Conservation (phyloP, 2,113 vertebrate species). For the Riparia riparia region DNA sequence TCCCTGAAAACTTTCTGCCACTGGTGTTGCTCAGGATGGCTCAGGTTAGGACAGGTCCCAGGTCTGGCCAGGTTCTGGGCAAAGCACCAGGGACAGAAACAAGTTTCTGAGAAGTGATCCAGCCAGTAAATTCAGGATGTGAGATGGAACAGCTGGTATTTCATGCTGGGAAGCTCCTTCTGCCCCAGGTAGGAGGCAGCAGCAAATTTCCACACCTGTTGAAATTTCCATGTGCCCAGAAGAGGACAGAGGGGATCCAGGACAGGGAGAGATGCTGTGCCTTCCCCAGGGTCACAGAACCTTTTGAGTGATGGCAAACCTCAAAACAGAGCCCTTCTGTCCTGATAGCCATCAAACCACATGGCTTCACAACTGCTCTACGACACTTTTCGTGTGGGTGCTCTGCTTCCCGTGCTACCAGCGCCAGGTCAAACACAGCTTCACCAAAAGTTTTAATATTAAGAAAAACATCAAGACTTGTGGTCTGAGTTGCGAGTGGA, state of each 20-base stretch:
- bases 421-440: accelerated
- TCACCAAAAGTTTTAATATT: not conserved
- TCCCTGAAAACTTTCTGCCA: not conserved
- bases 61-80: not conserved
- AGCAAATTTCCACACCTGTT: not conserved
- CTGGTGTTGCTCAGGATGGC: not conserved
- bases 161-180: not conserved
- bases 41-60: not conserved
- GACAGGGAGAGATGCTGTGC: not conserved
- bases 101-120: not conserved
- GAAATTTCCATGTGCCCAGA: not conserved
- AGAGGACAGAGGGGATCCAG: not conserved
- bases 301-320: not conserved
- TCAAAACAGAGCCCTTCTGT: not conserved
- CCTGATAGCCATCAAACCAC: not conserved
- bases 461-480: not conserved
- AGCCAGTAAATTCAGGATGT: not conserved
- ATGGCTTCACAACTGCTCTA: not conserved
- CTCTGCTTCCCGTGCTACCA: slow-evolving; percentile 26
- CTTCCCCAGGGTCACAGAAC: not conserved
- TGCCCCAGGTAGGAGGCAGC: not conserved
- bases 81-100: too few relatives aligned
- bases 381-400: not conserved
- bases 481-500: not conserved
- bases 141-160: not conserved